Evolutionary conservation across 1,140 invertebrate genomes (phyloP).

Genomic region (Drosophila hydei): DNA sequence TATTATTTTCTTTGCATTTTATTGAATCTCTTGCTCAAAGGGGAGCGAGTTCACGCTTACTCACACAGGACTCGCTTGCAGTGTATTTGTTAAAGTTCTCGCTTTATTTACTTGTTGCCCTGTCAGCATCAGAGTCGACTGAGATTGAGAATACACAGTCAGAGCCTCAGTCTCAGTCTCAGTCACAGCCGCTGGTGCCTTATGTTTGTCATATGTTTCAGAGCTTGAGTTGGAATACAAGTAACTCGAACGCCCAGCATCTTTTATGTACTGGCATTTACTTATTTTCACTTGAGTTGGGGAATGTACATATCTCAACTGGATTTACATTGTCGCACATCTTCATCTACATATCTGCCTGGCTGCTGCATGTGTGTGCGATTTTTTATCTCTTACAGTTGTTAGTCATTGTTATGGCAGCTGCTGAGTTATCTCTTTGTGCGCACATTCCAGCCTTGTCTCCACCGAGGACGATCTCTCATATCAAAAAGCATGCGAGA

Average conservation of each 20-base stretch:
- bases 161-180: constrained; percentile 1
- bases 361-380: constrained; percentile 24
- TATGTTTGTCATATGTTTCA: constrained; percentile 64
- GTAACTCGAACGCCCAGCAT: constrained; percentile 52
- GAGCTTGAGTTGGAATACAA: constrained; percentile 40
- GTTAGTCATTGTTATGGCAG: constrained; percentile 57
- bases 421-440: constrained; percentile 39
- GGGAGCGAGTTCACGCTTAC: background rate
- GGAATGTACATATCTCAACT: constrained; percentile 43
- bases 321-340: constrained; percentile 64
- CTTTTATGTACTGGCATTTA: constrained; percentile 24
- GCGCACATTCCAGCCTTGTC: constrained; percentile 35
- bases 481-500: background rate
- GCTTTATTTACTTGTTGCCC: constrained; percentile 51
- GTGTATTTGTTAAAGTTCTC: constrained; percentile 75
- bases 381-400: constrained; percentile 60
- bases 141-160: background rate
- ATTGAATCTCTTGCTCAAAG: constrained; percentile 58
- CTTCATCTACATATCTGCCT: constrained; percentile 37
- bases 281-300: constrained; percentile 2
- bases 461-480: constrained; percentile 11
- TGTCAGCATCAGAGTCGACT: constrained; percentile 16
- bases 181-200: constrained; percentile 25
- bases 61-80: constrained; percentile 19
- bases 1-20: constrained; percentile 78